Evolutionary conservation across 1,140 invertebrate species (phyloP).

Genomic region (Eurytemora carolleeae): DNA sequence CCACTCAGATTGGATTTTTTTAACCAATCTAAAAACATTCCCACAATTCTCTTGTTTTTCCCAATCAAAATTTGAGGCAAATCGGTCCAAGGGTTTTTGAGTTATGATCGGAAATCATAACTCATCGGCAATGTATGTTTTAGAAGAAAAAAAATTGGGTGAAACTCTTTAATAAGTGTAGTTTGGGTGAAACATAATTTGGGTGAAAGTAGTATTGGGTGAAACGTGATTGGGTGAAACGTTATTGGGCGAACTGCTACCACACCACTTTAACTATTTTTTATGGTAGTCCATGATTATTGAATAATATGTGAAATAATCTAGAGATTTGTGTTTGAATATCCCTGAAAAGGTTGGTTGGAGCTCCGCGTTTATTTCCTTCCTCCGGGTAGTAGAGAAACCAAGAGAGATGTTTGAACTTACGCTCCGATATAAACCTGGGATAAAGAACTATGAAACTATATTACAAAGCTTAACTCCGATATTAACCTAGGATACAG

Average conservation of each 20-base stretch:
- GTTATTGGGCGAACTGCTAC: neutral
- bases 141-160: too few relatives aligned
- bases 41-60: too few relatives aligned
- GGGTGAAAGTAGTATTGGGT: neutral
- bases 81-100: too few relatives aligned
- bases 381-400: slow-evolving; percentile 15
- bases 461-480: too few relatives aligned
- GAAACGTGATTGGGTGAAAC: neutral
- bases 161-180: neutral
- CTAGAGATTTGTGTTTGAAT: too few relatives aligned
- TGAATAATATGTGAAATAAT: neutral
- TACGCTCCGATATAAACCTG: slow-evolving; percentile 4
- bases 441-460: neutral
- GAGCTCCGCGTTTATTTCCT: slow-evolving; percentile 13
- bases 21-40: too few relatives aligned
- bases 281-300: neutral
- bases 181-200: neutral
- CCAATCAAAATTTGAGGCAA: too few relatives aligned
- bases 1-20: too few relatives aligned
- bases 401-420: slow-evolving; percentile 9
- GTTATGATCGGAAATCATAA: too few relatives aligned
- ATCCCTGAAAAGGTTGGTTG: neutral
- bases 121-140: too few relatives aligned
- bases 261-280: neutral
- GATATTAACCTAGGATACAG: neutral